These are phyloP conservation scores for Crotalus tigris DNA, from an alignment of 2,113 vertebrate species.

Conservation along the genomic window DNA sequence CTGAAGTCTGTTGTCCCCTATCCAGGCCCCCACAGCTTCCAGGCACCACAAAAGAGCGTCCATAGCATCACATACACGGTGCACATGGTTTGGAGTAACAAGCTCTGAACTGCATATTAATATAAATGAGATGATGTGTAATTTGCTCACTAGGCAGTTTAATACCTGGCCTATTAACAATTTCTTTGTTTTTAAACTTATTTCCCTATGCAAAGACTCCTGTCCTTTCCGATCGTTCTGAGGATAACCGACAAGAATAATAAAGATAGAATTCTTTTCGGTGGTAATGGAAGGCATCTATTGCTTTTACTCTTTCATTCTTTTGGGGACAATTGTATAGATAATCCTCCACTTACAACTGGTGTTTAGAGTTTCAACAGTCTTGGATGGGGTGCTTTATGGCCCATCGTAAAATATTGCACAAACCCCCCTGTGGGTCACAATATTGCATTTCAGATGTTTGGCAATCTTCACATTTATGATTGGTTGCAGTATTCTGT, in stretches of 20 bases:
- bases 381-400: not conserved
- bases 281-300: not conserved
- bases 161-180: not conserved
- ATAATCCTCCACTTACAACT: not conserved
- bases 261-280: not conserved
- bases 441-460: not conserved
- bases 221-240: not conserved
- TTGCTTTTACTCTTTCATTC: not conserved
- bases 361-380: not conserved
- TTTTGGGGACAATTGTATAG: not conserved
- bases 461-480: not conserved
- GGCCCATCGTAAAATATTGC: not conserved
- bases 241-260: not conserved
- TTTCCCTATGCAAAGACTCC: not conserved
- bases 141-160: slow-evolving; percentile 14
- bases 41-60: not conserved
- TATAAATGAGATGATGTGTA: slow-evolving; percentile 8
- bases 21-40: not conserved
- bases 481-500: not conserved
- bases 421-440: not conserved
- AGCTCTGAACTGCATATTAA: not conserved
- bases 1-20: not conserved
- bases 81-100: not conserved
- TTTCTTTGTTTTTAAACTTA: not conserved
- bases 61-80: not conserved